Evolutionary conservation across 2,888 invertebrate genomes (phyloP), one percentile per base, ranked within the genome.

Genomic region (Agrotis segetum): DNA sequence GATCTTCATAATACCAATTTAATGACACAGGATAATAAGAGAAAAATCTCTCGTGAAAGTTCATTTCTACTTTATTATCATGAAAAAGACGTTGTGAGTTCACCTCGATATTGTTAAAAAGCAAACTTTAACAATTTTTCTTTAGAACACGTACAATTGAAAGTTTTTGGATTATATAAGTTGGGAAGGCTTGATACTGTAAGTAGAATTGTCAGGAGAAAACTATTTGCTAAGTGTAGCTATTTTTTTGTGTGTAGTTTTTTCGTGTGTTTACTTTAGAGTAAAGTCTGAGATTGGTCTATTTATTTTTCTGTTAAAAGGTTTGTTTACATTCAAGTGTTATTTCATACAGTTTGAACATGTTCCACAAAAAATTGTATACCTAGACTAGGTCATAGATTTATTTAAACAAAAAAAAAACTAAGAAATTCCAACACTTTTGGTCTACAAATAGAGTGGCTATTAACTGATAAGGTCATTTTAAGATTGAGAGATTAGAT

Each of bases 61-160:
- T 73, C 64, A 70, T 77, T 67, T 55, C 58, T 81, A 82, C 73
- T 82, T 85, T 81, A 81, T 79, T 82, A 82, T 78, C 69, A 77
- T 80, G 79, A 83, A 81, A 81, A 82, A 77, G 75, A 79, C 85
- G 82, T 87, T 83, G 82, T 82, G 82, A 78, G 75, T 86, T 87
- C 85, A 81, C 83, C 79, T 85, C 85, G 82, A 88, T 86, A 86
- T 83, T 82, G 77, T 86, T 85, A 83, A 83, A 85, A 79, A 67
- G 59, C 58, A 81, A 92, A 91, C 88, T 92, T 90, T 88, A 79
- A 79, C 85, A 86, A 88, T 88, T 89, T 89, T 87, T 87, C 85
- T 88, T 84, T 67, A 79, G 80, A 59, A 80, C 79, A 85, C 67
- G 86, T 85, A 84, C 88, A 85, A 89, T 89, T 88, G 88, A 89